Base-by-base conservation (phyloP, 2,113 vertebrate species). In the Eudyptes chrysolophus region DNA sequence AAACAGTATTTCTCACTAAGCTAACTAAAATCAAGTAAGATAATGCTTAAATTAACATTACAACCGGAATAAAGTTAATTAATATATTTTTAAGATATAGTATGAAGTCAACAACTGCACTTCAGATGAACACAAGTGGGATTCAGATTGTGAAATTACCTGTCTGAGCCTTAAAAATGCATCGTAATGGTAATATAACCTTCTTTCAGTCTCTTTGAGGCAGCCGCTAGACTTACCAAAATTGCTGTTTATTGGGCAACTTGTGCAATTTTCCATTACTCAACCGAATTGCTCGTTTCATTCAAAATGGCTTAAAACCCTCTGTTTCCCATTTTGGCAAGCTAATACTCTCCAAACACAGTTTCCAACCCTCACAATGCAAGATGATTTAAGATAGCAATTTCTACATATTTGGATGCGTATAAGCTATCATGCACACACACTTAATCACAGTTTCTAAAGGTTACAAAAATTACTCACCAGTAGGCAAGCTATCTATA, bases 241-340 rank as follows among this genome's bases (percentile, higher is more conserved):
- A 94, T 64, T 71, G 65, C 69, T 89, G 38, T 82, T 95, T 84
- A 91, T 75, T 82, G 81, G 94, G 57, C 57, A 87, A 84, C 42
- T 58, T 46, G 9, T 0, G 21, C 65, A 68, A 75, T 95, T 97
- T 94, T 89, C 81, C 87, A 72, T 94, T 91, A 84, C 93, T 96
- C 79, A 84, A 68, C 18, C 13, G 76, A 84, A 91, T 96, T 89
- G 61, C 69, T 75, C 91, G 2, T 89, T 94, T 84, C 34, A 34
- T 62, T 96, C 89, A 84, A 71, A 96, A 84, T 52, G 38, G 38
- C 68, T 94, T 80, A 54, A 89, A 94, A 10, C 25, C 5, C 34
- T 24, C 78, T 42, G 5, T 66, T 92, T 86, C 61, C 77, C 61
- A 48, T 93, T 71, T 87, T 89, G 69, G 61, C 93, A 89, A 87